Base-by-base conservation (phyloP, 2,113 vertebrate species). In the Salvelinus sp. region DNA sequence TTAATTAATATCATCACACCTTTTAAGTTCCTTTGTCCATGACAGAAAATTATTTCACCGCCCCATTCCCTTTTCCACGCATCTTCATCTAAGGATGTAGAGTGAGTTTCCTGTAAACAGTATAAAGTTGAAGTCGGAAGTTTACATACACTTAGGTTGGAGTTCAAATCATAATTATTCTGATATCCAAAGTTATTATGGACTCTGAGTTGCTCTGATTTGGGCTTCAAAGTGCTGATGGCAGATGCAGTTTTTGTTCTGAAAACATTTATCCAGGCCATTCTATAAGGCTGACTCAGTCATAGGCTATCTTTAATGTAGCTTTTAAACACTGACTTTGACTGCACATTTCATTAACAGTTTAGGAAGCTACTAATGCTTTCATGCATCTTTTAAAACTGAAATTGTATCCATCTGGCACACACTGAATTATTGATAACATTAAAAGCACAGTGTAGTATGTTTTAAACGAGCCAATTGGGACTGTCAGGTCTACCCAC, bases 341-440 rank as follows among this genome's bases (percentile, higher is more conserved):
- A 44, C 54, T 13, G 18, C 25, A 44, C 58, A 22, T 72, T 62
- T 72, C 57, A 72, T 62, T 72, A 72, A 72, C 25, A 62, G 57
- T 62, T 72, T 72, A 72, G 60, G 14, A 72, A 33, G 70, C 70
- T 72, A 57, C 57, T 33, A 62, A 72, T 57, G 9, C 60, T 72
- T 62, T 38, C 18, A 72, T 62, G 70, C 70, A 72, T 30, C 2
- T 72, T 72, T 70, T 58, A 72, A 72, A 72, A 72, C 27, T 22
- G 20, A 72, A 72, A 72, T 62, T 22, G 33, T 22, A 62, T 72
- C 70, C 70, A 72, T 72, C 70, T 72, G 54, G 70, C 18, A 18
- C 16, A 33, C 10, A 38, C 70, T 22, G 20, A 54, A 58, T 72
- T 28, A 72, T 72, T 72, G 28, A 62, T 72, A 22, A 72, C 70